Conservation (phyloP, 2,888 invertebrate genomes). For the Lochmaea crataegi region DNA sequence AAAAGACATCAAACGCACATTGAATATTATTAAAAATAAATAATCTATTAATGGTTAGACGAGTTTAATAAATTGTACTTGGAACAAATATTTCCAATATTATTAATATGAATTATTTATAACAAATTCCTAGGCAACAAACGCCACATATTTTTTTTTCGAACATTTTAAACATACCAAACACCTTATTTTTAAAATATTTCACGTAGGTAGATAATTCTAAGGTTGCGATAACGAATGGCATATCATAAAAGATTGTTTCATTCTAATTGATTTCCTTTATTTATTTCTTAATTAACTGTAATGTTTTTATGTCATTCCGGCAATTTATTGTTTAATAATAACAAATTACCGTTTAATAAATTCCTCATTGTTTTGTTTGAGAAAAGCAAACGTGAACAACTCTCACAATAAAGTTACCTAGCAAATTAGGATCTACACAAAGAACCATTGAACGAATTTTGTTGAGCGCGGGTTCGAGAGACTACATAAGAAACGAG, state of each 20-base stretch:
- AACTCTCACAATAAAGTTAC: conserved; percentile 4
- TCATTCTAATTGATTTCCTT: conserved; percentile 12
- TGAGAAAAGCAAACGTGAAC: neutral
- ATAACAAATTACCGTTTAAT: neutral
- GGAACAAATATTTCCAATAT: conserved; percentile 6
- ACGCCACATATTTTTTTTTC: conserved; percentile 13
- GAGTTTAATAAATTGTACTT: neutral
- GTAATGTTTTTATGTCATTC: conserved; percentile 6
- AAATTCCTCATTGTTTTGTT: conserved; percentile 11
- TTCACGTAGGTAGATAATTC: conserved; percentile 34
- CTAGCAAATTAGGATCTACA: conserved; percentile 2
- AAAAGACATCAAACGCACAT: no score
- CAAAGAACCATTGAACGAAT: conserved; percentile 5
- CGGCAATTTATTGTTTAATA: conserved; percentile 1
- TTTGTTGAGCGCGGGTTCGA: neutral
- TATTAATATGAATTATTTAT: conserved; percentile 26
- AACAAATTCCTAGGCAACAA: conserved; percentile 16
- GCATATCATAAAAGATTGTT: conserved; percentile 21
- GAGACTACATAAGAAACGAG: neutral
- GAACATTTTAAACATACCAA: conserved; percentile 27
- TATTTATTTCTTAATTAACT: conserved; percentile 36
- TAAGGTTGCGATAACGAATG: conserved; percentile 24
- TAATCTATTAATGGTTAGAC: no score
- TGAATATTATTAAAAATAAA: no score
- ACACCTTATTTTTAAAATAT: conserved; percentile 31